These are phyloP conservation scores for Sitophilus oryzae DNA, from an alignment of 1,140 invertebrate species.

Conservation along the genomic window DNA sequence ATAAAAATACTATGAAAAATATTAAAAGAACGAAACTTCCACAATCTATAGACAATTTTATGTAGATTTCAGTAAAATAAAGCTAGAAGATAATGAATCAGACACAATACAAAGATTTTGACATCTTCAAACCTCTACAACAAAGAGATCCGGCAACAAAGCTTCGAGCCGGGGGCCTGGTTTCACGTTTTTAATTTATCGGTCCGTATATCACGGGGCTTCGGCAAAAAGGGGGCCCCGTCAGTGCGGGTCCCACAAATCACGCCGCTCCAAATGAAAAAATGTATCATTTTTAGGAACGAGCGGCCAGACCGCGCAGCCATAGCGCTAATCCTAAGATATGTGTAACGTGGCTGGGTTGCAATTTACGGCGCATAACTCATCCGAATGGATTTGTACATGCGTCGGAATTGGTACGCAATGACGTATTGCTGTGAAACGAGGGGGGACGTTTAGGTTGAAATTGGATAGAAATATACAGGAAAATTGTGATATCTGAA, in stretches of 20 bases:
- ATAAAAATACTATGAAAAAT: neutral
- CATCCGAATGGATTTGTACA: conserved; percentile 13
- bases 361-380: conserved; percentile 21
- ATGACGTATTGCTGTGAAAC: no score
- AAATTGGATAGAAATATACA: no score
- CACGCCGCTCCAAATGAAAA: conserved; percentile 39
- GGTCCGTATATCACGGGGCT: conserved; percentile 46
- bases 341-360: conserved; percentile 24
- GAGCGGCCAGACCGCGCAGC: neutral
- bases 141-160: conserved; percentile 7
- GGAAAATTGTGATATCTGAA: no score
- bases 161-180: conserved; percentile 17
- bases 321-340: conserved; percentile 32
- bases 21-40: neutral
- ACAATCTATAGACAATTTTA: no score
- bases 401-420: no score
- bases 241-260: conserved; percentile 39
- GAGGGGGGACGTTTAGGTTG: no score
- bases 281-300: conserved; percentile 32
- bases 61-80: no score
- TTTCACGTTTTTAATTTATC: conserved; percentile 50
- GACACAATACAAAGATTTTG: neutral
- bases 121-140: conserved; percentile 5
- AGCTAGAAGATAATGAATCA: neutral
- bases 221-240: conserved; percentile 38